Evolutionary conservation across 2,113 vertebrate genomes (phyloP).

Genomic region (Hydropotes inermis): DNA sequence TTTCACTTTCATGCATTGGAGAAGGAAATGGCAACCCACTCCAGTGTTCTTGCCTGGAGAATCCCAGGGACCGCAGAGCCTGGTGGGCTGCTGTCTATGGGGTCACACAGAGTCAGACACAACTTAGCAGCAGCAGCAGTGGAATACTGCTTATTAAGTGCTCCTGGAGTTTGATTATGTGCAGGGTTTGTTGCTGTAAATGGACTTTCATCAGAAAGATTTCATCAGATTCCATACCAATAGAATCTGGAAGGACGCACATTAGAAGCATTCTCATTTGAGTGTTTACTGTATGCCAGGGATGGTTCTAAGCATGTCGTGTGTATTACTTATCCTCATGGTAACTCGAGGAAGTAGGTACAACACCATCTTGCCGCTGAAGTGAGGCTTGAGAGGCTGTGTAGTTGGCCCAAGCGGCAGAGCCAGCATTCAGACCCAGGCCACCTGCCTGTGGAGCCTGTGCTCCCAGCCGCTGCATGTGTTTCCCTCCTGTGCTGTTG

Average conservation of each 20-base stretch:
- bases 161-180: neutral
- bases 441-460: neutral
- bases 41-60: no score
- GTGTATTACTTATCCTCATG: fast-evolving
- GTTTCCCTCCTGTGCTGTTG: neutral
- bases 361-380: neutral
- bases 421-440: neutral
- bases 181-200: neutral
- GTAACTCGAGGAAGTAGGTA: neutral
- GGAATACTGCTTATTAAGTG: neutral
- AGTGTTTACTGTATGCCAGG: neutral
- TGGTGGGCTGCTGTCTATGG: no score
- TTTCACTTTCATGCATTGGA: no score
- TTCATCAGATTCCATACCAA: neutral
- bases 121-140: no score
- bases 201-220: neutral
- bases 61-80: no score
- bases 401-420: neutral
- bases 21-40: no score
- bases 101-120: no score
- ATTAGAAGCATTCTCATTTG: neutral
- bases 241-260: neutral
- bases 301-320: neutral
- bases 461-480: neutral
- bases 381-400: neutral